Base-by-base conservation (phyloP, 2,797 vertebrate genomes). In the Girardinus metallicus region DNA sequence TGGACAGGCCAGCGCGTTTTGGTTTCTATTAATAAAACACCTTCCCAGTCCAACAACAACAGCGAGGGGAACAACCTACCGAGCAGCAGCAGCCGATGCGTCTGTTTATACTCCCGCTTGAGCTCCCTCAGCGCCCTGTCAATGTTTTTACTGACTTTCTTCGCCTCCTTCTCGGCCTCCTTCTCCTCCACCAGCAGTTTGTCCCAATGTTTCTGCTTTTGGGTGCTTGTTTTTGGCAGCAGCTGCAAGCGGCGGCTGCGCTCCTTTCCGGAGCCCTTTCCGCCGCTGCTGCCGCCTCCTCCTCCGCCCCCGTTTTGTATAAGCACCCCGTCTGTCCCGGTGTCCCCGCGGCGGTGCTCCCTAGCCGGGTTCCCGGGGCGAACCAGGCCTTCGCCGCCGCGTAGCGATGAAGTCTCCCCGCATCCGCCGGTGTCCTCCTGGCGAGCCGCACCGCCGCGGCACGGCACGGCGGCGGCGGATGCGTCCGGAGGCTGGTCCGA, bases 81-180 rank as follows among this genome's bases (percentile, higher is more conserved):
- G 82, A 99, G 95, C 87, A 99, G 96, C 85, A 99, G 97, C 91
- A 99, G 97, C 87, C 98, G 96, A 92, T 98, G 98, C 4, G 98
- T 98, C 94, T 97, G 97, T 92, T 97, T 98, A 83, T 98, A 97
- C 92, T 99, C 97, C 87, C 97, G 95, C 86, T 97, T 97, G 79
- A 98, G 97, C 93, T 97, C 97, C 91, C 97, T 98, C 46, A 99
- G 96, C 88, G 93, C 95, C 88, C 96, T 93, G 96, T 99, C 98
- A 90, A 98, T 98, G 83, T 91, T 96, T 92, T 97, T 97, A 92
- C 98, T 99, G 92, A 98, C 96, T 96, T 96, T 97, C 93, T 96
- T 96, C 82, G 98, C 98, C 93, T 99, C 97, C 91, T 95, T 97
- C 92, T 97, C 97, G 87, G 97, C 98, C 94, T 98, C 98, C 91